Evolutionary conservation across 2,888 invertebrate genomes (phyloP).

Genomic region (Pimpla rufipes): DNA sequence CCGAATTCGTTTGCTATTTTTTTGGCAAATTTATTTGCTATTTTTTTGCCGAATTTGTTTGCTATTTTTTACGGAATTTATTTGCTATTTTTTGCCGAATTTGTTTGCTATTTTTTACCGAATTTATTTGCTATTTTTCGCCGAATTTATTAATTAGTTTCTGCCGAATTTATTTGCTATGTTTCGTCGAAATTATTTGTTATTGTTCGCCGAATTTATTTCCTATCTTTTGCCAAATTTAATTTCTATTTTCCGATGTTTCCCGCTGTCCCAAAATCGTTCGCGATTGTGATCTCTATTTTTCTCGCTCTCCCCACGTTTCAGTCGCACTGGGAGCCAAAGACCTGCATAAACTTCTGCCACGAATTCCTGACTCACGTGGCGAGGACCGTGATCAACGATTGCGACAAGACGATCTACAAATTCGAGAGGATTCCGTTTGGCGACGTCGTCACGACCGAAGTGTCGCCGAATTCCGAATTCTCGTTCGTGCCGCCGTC

Average conservation of each 20-base stretch:
- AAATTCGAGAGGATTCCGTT: constrained; percentile 75
- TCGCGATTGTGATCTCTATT: background rate
- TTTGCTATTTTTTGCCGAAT: background rate
- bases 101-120: background rate
- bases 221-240: too few relatives aligned
- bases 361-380: constrained; percentile 88
- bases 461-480: constrained; percentile 21
- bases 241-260: too few relatives aligned
- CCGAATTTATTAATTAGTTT: too few relatives aligned
- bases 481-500: constrained; percentile 13
- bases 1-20: too few relatives aligned
- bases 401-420: constrained; percentile 77
- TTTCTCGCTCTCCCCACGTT: constrained; percentile 22
- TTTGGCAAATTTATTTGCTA: too few relatives aligned
- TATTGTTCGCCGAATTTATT: too few relatives aligned
- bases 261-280: too few relatives aligned
- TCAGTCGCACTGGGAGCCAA: constrained; percentile 88
- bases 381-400: constrained; percentile 81
- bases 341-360: constrained; percentile 90
- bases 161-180: too few relatives aligned
- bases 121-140: background rate
- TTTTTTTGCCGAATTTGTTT: too few relatives aligned
- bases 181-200: too few relatives aligned
- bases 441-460: constrained; percentile 26
- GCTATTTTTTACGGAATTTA: too few relatives aligned